phyloP scores from a whole-genome alignment of 1,140 invertebrate species.

The Cephus cinctus region DNA sequence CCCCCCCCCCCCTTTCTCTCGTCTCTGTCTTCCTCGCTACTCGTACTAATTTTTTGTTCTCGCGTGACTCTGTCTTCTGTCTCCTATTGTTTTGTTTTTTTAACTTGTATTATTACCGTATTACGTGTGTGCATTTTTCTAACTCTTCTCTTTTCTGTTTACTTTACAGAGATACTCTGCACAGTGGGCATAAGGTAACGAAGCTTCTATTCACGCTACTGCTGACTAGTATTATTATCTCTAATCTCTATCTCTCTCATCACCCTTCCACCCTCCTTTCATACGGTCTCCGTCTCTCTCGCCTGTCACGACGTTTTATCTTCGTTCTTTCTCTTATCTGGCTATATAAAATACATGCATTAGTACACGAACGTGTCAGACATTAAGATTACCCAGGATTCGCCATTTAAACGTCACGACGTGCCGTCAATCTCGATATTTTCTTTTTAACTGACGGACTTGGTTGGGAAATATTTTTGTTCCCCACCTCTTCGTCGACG shows the following conservation, averaged over 20 bases:
- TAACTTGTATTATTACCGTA: conserved; percentile 1
- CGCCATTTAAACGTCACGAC: too few species aligned
- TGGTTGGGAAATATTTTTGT: too few species aligned
- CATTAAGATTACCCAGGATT: too few species aligned
- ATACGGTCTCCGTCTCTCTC: background rate
- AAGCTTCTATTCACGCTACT: conserved; percentile 29
- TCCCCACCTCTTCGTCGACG: too few species aligned
- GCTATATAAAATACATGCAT: conserved; percentile 1
- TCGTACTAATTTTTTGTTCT: too few species aligned
- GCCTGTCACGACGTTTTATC: conserved; percentile 14
- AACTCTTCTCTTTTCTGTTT: conserved; percentile 52
- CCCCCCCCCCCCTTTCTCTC: too few species aligned
- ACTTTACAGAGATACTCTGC: conserved; percentile 55
- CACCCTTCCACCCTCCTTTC: background rate
- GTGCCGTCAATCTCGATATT: too few species aligned
- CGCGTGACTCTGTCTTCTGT: conserved; percentile 6
- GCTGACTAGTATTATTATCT: background rate
- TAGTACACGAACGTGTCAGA: too few species aligned
- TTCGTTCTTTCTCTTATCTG: conserved; percentile 15
- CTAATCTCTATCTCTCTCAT: background rate
- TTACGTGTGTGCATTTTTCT: conserved; percentile 37
- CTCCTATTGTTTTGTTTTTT: conserved; percentile 9
- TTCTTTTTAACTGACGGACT: too few species aligned
- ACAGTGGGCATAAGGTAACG: conserved; percentile 55
- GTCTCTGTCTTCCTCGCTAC: too few species aligned